Percentiles rank a stretch among this genome's conserved stretches.
Conservation (phyloP, 2,113 vertebrate species). For the Atlantisia rogersi region DNA sequence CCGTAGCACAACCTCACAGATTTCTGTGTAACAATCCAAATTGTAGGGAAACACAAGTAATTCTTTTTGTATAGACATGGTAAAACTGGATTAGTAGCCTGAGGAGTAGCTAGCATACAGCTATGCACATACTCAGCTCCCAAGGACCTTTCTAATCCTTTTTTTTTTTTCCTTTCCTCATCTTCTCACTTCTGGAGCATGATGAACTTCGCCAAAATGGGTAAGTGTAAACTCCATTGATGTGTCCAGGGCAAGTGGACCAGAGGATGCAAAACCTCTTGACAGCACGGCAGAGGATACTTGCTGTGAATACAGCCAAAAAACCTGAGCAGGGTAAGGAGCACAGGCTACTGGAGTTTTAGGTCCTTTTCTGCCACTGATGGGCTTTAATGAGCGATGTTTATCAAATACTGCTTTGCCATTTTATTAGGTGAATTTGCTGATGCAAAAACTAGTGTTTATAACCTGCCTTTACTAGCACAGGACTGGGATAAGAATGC, state of each 20-base stretch:
- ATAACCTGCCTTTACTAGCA: not conserved
- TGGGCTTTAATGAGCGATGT: not conserved
- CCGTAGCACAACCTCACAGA: not conserved
- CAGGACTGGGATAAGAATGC: not conserved
- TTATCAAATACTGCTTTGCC: not conserved
- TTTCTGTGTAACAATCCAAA: not conserved
- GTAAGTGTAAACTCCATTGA: not conserved
- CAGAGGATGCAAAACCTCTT: not conserved
- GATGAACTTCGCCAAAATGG: not conserved
- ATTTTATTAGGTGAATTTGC: not conserved
- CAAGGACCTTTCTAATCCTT: not conserved
- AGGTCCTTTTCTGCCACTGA: not conserved
- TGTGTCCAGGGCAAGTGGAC: not conserved
- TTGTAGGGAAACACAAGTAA: not conserved
- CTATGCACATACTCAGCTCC: not conserved
- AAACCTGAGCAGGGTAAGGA: not conserved
- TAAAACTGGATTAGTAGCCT: not conserved
- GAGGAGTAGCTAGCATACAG: not conserved
- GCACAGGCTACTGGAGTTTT: not conserved
- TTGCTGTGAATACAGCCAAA: not conserved
- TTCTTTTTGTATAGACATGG: not conserved
- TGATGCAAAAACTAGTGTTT: not conserved
- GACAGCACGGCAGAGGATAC: not conserved
- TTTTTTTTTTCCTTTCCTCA: not conserved
- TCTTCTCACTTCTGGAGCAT: not conserved